Percentiles rank a stretch among this genome's conserved stretches.
Conservation (phyloP, 2,888 invertebrate genomes). For the Anthrax anthrax region DNA sequence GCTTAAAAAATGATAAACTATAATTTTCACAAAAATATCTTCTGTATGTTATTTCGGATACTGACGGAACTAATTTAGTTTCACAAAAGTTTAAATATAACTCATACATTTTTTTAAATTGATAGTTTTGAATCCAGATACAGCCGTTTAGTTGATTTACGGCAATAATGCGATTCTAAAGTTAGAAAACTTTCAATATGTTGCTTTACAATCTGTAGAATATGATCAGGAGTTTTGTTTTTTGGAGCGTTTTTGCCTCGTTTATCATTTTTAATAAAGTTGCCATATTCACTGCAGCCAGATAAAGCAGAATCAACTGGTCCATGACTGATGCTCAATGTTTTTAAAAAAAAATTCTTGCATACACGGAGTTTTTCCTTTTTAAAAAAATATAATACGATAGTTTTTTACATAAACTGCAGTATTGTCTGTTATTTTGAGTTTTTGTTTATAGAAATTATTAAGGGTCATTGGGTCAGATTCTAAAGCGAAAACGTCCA, state of each 20-base stretch:
- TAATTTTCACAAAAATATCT: not conserved
- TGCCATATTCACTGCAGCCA: not conserved
- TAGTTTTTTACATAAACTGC: too few relatives aligned
- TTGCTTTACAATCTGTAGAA: not conserved
- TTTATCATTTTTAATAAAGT: not conserved
- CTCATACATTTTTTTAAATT: not conserved
- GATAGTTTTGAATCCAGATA: not conserved
- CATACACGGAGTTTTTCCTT: not conserved
- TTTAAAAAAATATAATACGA: too few relatives aligned
- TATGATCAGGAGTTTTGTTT: not conserved
- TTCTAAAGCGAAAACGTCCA: too few relatives aligned
- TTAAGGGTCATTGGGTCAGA: too few relatives aligned
- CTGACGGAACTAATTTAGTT: not conserved
- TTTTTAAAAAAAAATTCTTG: not conserved
- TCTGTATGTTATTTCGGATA: not conserved
- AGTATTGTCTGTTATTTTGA: too few relatives aligned
- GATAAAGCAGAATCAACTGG: not conserved
- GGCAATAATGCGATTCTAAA: not conserved
- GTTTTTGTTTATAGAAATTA: too few relatives aligned
- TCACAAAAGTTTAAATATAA: not conserved
- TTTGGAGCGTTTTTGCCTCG: not conserved
- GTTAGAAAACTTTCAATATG: not conserved
- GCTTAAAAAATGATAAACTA: not conserved
- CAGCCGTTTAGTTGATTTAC: not conserved
- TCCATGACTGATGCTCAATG: not conserved